phyloP scores from a whole-genome alignment of 2,797 vertebrate species.

The Sarcoramphus papa region DNA sequence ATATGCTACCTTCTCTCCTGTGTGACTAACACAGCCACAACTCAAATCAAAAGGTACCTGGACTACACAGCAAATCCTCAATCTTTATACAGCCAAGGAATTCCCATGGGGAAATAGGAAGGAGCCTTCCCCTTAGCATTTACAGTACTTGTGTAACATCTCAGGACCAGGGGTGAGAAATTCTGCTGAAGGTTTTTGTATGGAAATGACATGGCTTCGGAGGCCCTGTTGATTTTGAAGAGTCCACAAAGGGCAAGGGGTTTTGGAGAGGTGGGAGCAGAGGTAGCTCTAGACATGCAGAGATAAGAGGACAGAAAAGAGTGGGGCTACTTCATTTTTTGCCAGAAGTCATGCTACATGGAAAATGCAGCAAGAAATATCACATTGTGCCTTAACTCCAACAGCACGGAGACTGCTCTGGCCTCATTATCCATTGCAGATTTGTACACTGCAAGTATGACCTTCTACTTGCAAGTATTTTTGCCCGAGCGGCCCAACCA shows the following conservation, averaged over 20 bases:
- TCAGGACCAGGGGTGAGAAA: neutral
- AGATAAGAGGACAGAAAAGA: neutral
- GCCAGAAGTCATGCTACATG: neutral
- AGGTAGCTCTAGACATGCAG: neutral
- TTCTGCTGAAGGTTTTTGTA: neutral
- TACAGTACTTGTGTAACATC: neutral
- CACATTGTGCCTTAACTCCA: neutral
- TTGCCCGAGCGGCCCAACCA: neutral
- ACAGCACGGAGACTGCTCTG: neutral
- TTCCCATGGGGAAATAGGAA: neutral
- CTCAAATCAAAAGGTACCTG: slow-evolving; percentile 2
- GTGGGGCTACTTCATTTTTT: fast-evolving
- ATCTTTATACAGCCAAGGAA: neutral
- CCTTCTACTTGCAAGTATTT: neutral
- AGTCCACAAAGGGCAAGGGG: neutral
- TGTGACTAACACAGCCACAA: neutral
- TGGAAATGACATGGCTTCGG: neutral
- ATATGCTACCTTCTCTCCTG: neutral
- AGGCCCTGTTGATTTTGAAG: neutral
- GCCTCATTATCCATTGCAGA: neutral
- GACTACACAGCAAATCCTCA: neutral
- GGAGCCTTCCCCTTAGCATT: neutral
- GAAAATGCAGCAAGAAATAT: neutral
- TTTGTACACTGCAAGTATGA: neutral
- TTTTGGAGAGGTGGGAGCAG: neutral